phyloP scores from a whole-genome alignment of 2,888 invertebrate genomes.

The Hypsopygia costalis region DNA sequence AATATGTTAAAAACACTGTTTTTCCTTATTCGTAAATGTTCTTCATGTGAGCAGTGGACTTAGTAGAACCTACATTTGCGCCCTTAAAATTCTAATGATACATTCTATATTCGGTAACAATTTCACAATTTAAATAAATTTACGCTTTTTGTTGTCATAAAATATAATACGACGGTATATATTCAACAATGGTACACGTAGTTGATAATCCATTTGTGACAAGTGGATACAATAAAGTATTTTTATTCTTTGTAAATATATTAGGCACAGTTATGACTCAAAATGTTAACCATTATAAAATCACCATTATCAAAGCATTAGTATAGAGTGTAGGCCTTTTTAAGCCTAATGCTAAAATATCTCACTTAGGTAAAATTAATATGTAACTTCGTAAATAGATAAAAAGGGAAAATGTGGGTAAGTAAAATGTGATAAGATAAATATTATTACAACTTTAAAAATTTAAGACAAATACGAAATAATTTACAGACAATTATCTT shows the following conservation, averaged over 20 bases:
- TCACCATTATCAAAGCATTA: constrained; percentile 46
- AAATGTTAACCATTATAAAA: constrained; percentile 1
- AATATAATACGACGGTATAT: constrained; percentile 2
- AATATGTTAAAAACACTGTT: too few species aligned
- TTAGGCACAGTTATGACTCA: not conserved
- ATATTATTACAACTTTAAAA: constrained; percentile 21
- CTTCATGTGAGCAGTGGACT: not conserved
- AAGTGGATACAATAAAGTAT: constrained; percentile 4
- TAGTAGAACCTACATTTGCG: not conserved
- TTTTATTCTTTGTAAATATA: not conserved
- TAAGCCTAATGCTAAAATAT: constrained; percentile 21
- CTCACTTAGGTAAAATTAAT: constrained; percentile 21
- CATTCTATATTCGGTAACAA: constrained; percentile 9
- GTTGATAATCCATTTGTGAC: constrained; percentile 18
- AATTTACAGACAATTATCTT: constrained; percentile 43
- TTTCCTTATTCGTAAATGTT: not conserved
- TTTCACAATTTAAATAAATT: constrained; percentile 3
- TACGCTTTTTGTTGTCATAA: constrained; percentile 4
- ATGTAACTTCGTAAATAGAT: constrained; percentile 22
- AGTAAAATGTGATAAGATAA: constrained; percentile 1
- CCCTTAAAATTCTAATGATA: not conserved
- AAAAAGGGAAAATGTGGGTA: constrained; percentile 2
- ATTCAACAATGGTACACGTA: constrained; percentile 4
- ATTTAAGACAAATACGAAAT: constrained; percentile 29
- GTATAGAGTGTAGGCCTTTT: constrained; percentile 18